A percentile compares a stretch with the other conserved stretches of the same genome.
Conservation (phyloP, 2,113 vertebrate species). For the Ctenodactylus gundi region DNA sequence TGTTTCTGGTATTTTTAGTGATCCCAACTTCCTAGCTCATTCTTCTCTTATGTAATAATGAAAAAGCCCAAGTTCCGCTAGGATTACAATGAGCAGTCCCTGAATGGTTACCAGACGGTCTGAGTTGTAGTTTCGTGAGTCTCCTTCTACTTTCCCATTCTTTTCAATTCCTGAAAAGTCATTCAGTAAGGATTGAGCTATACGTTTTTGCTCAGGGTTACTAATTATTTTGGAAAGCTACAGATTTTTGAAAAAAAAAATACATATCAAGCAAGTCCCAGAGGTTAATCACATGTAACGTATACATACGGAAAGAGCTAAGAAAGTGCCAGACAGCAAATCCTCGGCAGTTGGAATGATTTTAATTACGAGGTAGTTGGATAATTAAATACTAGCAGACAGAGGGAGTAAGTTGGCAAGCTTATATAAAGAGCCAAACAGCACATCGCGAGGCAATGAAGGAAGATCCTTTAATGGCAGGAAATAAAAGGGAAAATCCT, state of each 20-base stretch:
- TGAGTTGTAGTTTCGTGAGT: not conserved
- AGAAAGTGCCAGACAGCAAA: constrained; percentile 36
- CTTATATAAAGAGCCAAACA: constrained; percentile 32
- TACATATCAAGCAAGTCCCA: constrained; percentile 33
- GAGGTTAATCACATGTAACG: constrained; percentile 51
- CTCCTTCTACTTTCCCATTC: not conserved
- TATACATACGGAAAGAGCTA: constrained; percentile 22
- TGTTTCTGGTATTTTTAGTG: not conserved
- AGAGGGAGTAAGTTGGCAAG: constrained; percentile 38
- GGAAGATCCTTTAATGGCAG: not conserved
- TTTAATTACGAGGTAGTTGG: constrained; percentile 60
- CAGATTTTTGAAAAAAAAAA: constrained; percentile 48
- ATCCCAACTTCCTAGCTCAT: not conserved
- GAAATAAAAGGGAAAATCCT: not conserved
- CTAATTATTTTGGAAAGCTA: constrained; percentile 40
- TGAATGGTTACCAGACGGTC: not conserved
- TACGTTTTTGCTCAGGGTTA: not conserved
- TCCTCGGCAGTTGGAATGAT: constrained; percentile 38
- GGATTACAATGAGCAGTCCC: not conserved
- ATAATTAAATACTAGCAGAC: constrained; percentile 68
- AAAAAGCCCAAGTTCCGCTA: constrained; percentile 1
- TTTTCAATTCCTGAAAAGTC: constrained; percentile 8
- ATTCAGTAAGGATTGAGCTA: constrained; percentile 36
- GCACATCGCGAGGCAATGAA: constrained; percentile 26
- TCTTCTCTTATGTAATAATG: constrained; percentile 15